Evolutionary conservation across 2,113 vertebrate species (phyloP), one percentile per base, ranked within the genome.

Genomic region (Pomatostomus ruficeps): DNA sequence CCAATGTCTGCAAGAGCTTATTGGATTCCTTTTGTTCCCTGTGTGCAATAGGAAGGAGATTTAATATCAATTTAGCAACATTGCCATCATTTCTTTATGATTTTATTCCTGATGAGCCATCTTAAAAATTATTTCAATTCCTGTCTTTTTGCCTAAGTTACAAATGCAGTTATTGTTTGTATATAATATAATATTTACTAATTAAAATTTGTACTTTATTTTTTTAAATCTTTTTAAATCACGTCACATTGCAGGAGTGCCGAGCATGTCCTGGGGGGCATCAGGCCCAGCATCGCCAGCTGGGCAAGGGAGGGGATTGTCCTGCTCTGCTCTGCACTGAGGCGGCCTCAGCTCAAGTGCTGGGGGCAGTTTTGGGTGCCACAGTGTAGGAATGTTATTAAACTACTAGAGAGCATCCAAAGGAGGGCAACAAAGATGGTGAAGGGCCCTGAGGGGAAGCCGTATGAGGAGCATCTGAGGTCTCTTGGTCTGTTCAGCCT

Each of bases 221-320:
- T 78, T 15, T 11, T 1, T 13, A 59, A 59, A 48, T 42, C 3
- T 67, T 49, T 72, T 75, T 14, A 66, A 84, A 52, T 59, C 14
- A 24, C 55, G 31, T 76, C 26, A 21, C 24, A 2, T 13, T 58
- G 24, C 36, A 76, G 31, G 55, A 49, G 18, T 42, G 31, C 26
- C 5, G 3, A 70, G 14, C 0, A 0, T 36, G 40, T 42, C 48
- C 48, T 36, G 35, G 35, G 18, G 4, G 5, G 5, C 35, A 33
- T 35, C 46, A 33, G 62, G 25, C 31, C 12, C 25, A n/a, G 29
- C 62, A 22, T 46, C 2, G 2, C 25, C 46, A 48, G 14, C 40
- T 0, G 0, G n/a, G 7, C 18, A 12, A 68, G 35, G 35, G 12
- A 26, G 35, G 48, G 40, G n/a, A 36, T 55, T 68, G 40, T 82